These are phyloP conservation scores for Sus cebifrons DNA, from an alignment of 2,797 vertebrate species.

Conservation along the genomic window DNA sequence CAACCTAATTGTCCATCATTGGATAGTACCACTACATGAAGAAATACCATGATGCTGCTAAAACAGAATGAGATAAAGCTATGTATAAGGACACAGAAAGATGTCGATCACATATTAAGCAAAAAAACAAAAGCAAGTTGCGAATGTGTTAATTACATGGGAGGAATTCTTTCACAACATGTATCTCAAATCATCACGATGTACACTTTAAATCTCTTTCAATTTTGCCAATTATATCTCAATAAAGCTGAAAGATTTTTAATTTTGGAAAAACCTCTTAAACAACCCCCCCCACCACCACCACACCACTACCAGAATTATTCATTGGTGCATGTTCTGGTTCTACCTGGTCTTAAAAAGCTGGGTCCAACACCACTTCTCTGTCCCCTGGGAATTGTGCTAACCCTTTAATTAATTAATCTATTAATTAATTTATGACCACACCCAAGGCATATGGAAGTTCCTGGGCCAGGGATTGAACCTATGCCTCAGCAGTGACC, in stretches of 20 bases:
- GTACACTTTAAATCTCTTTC: background rate
- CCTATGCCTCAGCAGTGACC: too few relatives aligned
- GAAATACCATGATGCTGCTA: constrained; percentile 7
- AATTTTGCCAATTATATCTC: background rate
- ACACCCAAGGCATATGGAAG: too few relatives aligned
- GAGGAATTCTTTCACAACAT: background rate
- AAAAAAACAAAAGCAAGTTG: background rate
- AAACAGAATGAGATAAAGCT: constrained; percentile 24
- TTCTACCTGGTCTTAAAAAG: background rate
- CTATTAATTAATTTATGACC: too few relatives aligned
- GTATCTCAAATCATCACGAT: background rate
- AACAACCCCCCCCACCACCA: background rate
- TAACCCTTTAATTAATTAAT: background rate
- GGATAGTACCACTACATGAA: background rate
- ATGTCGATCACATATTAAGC: background rate
- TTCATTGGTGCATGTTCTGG: background rate
- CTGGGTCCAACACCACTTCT: background rate
- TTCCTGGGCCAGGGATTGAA: too few relatives aligned
- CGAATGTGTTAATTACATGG: background rate
- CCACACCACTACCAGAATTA: background rate
- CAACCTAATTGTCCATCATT: background rate
- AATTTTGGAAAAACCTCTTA: background rate
- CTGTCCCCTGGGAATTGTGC: background rate
- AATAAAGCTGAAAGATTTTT: background rate
- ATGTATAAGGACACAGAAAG: background rate